These are phyloP conservation scores for Laticauda colubrina DNA, from an alignment of 2,113 vertebrate genomes.

Conservation along the genomic window DNA sequence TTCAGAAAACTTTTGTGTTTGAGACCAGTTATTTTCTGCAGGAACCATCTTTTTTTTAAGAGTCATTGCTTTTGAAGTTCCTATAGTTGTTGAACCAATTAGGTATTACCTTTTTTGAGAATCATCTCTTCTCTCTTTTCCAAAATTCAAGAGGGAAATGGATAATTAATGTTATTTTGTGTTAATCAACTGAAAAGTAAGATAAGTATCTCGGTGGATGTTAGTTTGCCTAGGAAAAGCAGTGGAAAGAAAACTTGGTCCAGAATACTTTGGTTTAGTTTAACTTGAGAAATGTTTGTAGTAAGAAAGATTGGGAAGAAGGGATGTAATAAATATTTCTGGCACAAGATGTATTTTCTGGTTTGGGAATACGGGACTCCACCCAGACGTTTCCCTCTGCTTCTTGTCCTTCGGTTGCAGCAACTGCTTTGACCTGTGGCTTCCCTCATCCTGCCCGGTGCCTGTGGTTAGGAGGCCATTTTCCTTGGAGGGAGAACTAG, in stretches of 20 bases:
- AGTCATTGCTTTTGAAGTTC: not conserved
- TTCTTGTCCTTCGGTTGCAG: conserved; percentile 9
- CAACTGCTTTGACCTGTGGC: conserved; percentile 61
- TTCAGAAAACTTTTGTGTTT: not conserved
- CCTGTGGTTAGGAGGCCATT: conserved; percentile 80
- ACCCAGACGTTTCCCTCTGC: conserved; percentile 38
- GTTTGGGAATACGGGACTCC: not conserved
- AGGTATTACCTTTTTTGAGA: not conserved
- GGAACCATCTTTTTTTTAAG: not conserved
- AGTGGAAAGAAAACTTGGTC: not conserved
- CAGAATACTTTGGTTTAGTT: not conserved
- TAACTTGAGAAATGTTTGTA: not conserved
- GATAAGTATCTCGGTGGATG: not conserved
- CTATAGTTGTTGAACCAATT: not conserved
- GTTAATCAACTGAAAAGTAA: not conserved
- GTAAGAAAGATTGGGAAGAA: conserved; percentile 5
- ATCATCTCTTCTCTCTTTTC: not conserved
- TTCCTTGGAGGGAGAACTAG: conserved; percentile 75
- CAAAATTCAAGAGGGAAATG: not conserved
- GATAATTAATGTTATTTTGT: not conserved
- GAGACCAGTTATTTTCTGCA: not conserved
- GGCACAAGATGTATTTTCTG: not conserved
- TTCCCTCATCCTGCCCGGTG: conserved; percentile 60
- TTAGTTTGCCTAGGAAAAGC: not conserved
- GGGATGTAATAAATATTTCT: conserved; percentile 14